Evolutionary conservation across 2,797 vertebrate genomes (phyloP).

Genomic region (Leuciscus waleckii): DNA sequence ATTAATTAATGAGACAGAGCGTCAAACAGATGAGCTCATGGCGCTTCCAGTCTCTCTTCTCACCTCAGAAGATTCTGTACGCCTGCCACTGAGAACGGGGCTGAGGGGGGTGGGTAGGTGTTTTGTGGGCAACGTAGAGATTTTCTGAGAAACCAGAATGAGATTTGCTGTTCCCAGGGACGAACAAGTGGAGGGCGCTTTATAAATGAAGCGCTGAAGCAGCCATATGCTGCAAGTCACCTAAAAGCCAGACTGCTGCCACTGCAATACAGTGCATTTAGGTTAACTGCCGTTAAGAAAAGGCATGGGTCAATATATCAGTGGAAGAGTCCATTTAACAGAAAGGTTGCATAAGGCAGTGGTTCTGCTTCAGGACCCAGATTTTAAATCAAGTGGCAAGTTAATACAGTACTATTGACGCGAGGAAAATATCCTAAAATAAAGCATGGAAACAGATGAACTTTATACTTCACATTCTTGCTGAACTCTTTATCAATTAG

Average conservation of each 20-base stretch:
- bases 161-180: conserved; percentile 13
- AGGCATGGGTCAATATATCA: conserved; percentile 9
- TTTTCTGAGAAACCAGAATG: conserved; percentile 9
- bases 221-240: conserved; percentile 10
- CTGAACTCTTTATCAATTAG: neutral
- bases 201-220: conserved; percentile 24
- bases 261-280: neutral
- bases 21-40: conserved; percentile 71
- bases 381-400: neutral
- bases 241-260: neutral
- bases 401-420: neutral
- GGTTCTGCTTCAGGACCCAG: neutral
- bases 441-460: neutral
- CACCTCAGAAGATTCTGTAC: conserved; percentile 62
- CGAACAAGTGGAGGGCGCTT: conserved; percentile 23
- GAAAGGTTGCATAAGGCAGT: neutral
- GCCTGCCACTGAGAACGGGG: conserved; percentile 23
- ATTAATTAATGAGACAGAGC: conserved; percentile 68
- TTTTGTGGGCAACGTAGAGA: neutral
- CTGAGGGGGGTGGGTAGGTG: neutral
- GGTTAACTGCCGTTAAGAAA: conserved; percentile 4
- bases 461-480: neutral
- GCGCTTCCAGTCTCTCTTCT: conserved; percentile 47
- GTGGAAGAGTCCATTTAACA: neutral
- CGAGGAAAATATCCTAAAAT: neutral